These are phyloP conservation scores for Isichthys henryi DNA, from an alignment of 2,113 vertebrate species.

Conservation along the genomic window DNA sequence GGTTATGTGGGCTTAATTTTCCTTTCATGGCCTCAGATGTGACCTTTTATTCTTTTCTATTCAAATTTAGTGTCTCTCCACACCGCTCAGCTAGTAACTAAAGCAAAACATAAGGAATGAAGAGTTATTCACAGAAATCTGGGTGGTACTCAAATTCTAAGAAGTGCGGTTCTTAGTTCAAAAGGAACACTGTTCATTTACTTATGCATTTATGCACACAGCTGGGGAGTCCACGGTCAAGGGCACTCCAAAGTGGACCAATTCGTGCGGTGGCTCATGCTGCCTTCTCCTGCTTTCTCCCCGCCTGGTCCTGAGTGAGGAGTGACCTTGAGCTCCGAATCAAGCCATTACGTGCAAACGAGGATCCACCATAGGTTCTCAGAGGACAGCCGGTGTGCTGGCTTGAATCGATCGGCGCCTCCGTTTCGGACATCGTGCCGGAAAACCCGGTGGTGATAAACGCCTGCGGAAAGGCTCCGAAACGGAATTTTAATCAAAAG, in stretches of 20 bases:
- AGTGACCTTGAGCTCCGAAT: conserved; percentile 6
- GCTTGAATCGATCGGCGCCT: too few relatives aligned
- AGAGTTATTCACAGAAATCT: neutral
- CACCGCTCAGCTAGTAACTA: neutral
- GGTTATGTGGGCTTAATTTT: neutral
- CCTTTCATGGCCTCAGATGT: neutral
- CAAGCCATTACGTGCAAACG: neutral
- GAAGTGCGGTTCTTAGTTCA: neutral
- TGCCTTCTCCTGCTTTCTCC: neutral
- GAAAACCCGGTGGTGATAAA: neutral
- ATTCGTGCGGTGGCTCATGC: neutral
- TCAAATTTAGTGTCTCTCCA: neutral
- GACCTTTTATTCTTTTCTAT: neutral
- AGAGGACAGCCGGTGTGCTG: neutral
- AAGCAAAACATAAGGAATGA: neutral
- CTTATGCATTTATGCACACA: neutral
- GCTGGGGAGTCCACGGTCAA: neutral
- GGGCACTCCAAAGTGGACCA: neutral
- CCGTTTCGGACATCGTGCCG: too few relatives aligned
- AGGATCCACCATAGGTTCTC: neutral
- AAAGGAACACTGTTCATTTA: neutral
- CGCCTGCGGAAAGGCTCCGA: neutral
- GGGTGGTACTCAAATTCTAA: neutral
- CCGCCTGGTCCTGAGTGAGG: neutral
- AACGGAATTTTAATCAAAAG: neutral